These are phyloP conservation scores for Moxostoma hubbsi DNA, from an alignment of 2,797 vertebrate species.

Conservation along the genomic window DNA sequence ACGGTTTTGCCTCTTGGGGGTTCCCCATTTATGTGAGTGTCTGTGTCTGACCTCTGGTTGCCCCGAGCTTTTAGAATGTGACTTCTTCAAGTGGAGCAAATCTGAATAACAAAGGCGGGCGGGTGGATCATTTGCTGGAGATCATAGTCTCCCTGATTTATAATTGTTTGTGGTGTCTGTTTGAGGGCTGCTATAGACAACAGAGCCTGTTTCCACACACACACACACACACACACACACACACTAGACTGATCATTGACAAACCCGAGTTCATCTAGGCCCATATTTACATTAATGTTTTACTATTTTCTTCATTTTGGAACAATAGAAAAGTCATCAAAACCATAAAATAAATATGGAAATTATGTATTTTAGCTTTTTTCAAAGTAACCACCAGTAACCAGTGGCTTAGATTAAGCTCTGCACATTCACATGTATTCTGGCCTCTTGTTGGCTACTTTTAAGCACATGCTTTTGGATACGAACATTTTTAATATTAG, in stretches of 20 bases:
- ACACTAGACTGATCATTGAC: background rate
- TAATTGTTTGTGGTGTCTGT: slow-evolving; percentile 32
- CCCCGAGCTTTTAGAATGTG: slow-evolving; percentile 67
- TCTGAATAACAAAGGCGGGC: slow-evolving; percentile 70
- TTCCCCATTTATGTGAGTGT: slow-evolving; percentile 46
- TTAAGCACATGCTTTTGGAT: too few species aligned
- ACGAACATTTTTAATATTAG: too few species aligned
- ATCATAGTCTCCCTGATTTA: slow-evolving; percentile 25
- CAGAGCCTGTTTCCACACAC: background rate
- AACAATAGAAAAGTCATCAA: too few species aligned
- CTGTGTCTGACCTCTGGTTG: slow-evolving; percentile 67
- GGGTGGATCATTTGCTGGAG: slow-evolving; percentile 56
- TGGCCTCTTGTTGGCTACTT: too few species aligned
- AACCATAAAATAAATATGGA: too few species aligned
- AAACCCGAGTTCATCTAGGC: too few species aligned
- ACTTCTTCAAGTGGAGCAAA: slow-evolving; percentile 63
- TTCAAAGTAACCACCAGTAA: too few species aligned
- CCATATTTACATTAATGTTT: background rate
- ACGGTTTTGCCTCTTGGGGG: slow-evolving; percentile 41
- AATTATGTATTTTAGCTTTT: too few species aligned
- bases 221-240: background rate
- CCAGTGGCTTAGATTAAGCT: too few species aligned
- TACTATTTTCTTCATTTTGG: too few species aligned
- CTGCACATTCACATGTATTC: too few species aligned
- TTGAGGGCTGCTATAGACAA: slow-evolving; percentile 40